phyloP scores from a whole-genome alignment of 2,888 invertebrate species.

The Brachylomia viminalis region DNA sequence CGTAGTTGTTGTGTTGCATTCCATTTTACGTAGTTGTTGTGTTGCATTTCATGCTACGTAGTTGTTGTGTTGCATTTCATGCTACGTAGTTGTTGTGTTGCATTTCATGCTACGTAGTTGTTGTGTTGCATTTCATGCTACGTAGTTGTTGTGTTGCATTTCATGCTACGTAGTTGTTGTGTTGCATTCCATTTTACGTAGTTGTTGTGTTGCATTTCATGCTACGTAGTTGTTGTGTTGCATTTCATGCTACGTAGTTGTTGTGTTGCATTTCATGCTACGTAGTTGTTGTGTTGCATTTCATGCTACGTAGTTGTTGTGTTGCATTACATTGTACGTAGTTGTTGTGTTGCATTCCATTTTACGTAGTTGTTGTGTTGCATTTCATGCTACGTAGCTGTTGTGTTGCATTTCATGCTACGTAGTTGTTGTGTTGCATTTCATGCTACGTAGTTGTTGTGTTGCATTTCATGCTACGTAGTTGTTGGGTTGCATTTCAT shows the following conservation, averaged over 20 bases:
- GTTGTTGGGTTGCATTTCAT: not conserved
- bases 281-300: not conserved
- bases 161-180: not conserved
- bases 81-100: not conserved
- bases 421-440: not conserved
- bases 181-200: not conserved
- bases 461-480: not conserved
- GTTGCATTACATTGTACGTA: not conserved
- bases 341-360: not conserved
- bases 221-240: not conserved
- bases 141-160: not conserved
- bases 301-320: not conserved
- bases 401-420: not conserved
- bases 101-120: not conserved
- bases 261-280: not conserved
- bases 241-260: not conserved
- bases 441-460: not conserved
- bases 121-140: not conserved
- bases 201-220: not conserved
- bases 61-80: not conserved
- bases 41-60: not conserved
- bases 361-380: not conserved
- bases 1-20: not conserved
- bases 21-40: not conserved
- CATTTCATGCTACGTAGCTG: not conserved